These are phyloP conservation scores for Parthenolecanium corni DNA, from an alignment of 2,888 invertebrate genomes.

Conservation along the genomic window DNA sequence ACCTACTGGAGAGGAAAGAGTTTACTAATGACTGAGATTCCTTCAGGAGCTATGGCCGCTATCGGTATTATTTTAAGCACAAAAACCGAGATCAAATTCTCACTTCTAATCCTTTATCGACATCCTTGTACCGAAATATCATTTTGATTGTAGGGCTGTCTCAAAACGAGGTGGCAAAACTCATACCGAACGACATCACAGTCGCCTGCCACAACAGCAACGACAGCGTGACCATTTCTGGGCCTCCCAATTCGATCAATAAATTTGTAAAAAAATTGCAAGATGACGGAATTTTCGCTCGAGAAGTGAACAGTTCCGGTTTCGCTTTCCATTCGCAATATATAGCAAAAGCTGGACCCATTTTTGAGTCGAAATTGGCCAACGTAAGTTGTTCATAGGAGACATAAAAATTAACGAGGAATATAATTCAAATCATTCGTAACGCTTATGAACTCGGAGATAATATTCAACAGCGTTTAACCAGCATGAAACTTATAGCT, in stretches of 20 bases:
- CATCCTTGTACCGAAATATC: too few species aligned
- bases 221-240: constrained; percentile 91
- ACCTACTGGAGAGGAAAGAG: constrained; percentile 88
- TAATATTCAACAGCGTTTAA: too few species aligned
- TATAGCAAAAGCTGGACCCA: constrained; percentile 73
- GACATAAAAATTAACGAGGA: too few species aligned
- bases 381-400: constrained; percentile 39
- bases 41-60: constrained; percentile 80
- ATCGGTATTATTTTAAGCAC: constrained; percentile 47
- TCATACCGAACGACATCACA: constrained; percentile 65
- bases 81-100: neutral
- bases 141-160: constrained; percentile 50
- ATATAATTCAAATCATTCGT: too few species aligned
- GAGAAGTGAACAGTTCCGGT: constrained; percentile 66
- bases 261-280: constrained; percentile 56
- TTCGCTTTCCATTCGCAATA: constrained; percentile 87
- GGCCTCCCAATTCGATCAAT: constrained; percentile 58
- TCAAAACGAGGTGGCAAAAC: constrained; percentile 66
- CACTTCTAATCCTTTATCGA: too few species aligned
- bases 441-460: too few species aligned
- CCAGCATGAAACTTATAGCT: too few species aligned
- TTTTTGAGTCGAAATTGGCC: constrained; percentile 61
- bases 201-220: constrained; percentile 91
- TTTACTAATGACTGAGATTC: constrained; percentile 60
- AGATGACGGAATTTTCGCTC: constrained; percentile 68